These are phyloP conservation scores for Atopsyche davidsoni DNA, from an alignment of 1,140 invertebrate species.

Conservation along the genomic window DNA sequence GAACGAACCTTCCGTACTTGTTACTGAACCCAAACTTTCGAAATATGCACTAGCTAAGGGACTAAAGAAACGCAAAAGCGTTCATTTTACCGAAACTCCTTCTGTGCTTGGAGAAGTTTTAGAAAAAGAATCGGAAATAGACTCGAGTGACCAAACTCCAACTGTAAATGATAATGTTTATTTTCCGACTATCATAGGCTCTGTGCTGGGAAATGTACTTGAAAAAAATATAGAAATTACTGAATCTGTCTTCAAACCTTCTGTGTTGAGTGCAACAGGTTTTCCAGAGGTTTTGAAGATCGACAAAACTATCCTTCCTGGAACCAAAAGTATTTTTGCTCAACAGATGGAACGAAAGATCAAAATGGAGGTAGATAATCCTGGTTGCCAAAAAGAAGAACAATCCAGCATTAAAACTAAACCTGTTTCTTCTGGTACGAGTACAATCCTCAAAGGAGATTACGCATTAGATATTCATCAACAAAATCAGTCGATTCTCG, in stretches of 20 bases:
- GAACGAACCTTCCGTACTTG: constrained; percentile 17
- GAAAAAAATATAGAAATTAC: constrained; percentile 47
- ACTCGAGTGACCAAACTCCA: constrained; percentile 29
- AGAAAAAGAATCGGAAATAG: constrained; percentile 37
- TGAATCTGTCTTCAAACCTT: constrained; percentile 23
- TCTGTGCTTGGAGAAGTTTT: constrained; percentile 34
- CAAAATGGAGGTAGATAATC: constrained; percentile 3
- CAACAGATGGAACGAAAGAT: constrained; percentile 31
- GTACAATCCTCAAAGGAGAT: constrained; percentile 48
- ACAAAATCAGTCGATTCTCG: constrained; percentile 64
- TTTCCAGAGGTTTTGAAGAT: constrained; percentile 36
- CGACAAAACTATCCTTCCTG: constrained; percentile 27
- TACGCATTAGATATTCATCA: constrained; percentile 61
- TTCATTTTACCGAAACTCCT: constrained; percentile 28
- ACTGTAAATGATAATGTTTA: constrained; percentile 45
- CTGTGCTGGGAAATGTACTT: constrained; percentile 54
- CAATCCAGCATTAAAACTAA: constrained; percentile 13
- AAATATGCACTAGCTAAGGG: constrained; percentile 42
- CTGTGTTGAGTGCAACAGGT: constrained; percentile 30
- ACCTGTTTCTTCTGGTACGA: constrained; percentile 33
- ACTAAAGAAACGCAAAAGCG: constrained; percentile 32
- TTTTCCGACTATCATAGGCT: constrained; percentile 42
- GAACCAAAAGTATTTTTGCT: constrained; percentile 35
- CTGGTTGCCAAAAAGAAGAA: not conserved
- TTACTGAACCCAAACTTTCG: constrained; percentile 36